Percentiles rank a stretch among this genome's conserved stretches.
Evolutionary conservation across 2,113 vertebrate genomes (phyloP).

Genomic region (Tachysurus fulvidraco): DNA sequence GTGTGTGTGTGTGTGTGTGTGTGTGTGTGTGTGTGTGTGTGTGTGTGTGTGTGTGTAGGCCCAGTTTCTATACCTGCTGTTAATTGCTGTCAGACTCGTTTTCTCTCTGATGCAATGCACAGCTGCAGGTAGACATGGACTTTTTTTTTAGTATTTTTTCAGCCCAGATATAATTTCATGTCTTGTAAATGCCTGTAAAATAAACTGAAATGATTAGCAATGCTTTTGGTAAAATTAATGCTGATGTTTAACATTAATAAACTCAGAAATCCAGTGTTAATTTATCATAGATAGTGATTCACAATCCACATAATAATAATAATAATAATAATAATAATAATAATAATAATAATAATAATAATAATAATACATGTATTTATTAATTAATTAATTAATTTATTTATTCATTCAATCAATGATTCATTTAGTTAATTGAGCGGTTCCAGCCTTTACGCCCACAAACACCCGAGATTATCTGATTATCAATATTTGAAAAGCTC

Average conservation of each 20-base stretch:
- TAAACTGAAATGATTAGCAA: not conserved
- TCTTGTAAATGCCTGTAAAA: not conserved
- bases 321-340: not conserved
- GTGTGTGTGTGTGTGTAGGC: slow-evolving; percentile 2
- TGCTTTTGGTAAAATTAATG: not conserved
- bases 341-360: no score
- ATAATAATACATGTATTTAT: not conserved
- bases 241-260: not conserved
- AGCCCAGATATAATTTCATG: not conserved
- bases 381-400: not conserved
- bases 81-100: not conserved
- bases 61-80: not conserved
- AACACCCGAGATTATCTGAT: not conserved
- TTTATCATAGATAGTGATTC: not conserved
- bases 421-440: not conserved
- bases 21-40: slow-evolving; percentile 17
- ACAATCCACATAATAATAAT: not conserved
- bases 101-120: not conserved
- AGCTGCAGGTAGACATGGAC: not conserved
- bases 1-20: not conserved
- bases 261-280: not conserved
- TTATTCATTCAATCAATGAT: not conserved
- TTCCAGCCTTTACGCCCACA: not conserved
- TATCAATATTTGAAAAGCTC: not conserved
- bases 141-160: not conserved